Evolutionary conservation across 2,113 vertebrate species (phyloP), one percentile per base, ranked within the genome.

Genomic region (Peromyscus maniculatus): DNA sequence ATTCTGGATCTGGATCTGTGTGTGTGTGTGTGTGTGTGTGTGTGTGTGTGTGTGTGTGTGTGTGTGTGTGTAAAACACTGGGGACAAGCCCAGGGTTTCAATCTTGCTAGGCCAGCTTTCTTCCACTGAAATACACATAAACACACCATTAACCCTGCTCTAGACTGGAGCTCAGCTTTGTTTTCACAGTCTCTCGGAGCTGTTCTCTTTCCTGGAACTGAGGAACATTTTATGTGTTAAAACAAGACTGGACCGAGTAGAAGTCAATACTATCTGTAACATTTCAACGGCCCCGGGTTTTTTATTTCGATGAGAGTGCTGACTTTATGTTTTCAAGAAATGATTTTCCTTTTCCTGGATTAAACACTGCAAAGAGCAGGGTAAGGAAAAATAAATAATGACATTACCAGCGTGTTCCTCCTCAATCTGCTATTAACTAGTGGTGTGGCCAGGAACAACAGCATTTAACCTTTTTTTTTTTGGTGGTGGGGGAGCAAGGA

Each of bases 251-350:
- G 24, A 94, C 77, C 80, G 95, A 86, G 49, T 39, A 92, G 71
- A 87, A 84, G 89, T 24, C 43, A 69, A 69, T 15, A 66, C 39
- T 46, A 74, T 62, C 90, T 86, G 21, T 2, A 91, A 72, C 36
- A 78, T 69, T 72, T 84, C 69, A 64, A 91, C 87, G 83, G 21
- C 28, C 92, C 92, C 59, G 59, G 87, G 66, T 75, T 89, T 77
- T 95, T 91, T 88, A 82, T 92, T 64, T 90, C 69, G 62, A 64
- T 89, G 67, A 89, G 16, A 87, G 49, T 39, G 71, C 64, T 80
- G 72, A 93, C 62, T 95, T 71, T 33, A 62, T 90, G 66, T 87
- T 96, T 96, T 97, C 86, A 94, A 94, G 62, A 92, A 95, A 52
- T n/a, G 24, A 12, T 91, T 79, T 86, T 91, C 79, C 59, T 74